phyloP scores from a whole-genome alignment of 2,113 vertebrate species.

The Passerina amoena region DNA sequence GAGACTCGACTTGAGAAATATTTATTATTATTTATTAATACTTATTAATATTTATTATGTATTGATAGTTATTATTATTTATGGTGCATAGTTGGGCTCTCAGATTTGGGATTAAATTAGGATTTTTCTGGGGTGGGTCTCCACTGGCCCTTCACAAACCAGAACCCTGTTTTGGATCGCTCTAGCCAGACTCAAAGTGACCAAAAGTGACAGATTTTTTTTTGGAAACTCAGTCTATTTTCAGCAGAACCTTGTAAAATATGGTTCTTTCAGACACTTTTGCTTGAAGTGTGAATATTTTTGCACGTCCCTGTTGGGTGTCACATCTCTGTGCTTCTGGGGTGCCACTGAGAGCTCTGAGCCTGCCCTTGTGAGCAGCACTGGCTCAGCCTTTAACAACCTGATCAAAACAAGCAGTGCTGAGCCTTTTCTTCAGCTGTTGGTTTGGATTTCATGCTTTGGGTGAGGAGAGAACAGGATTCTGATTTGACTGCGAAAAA shows the following conservation, averaged over 20 bases:
- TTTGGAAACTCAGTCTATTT: neutral
- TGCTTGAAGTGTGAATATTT: neutral
- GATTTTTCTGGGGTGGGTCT: neutral
- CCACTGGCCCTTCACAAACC: neutral
- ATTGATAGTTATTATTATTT: neutral
- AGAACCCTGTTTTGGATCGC: neutral
- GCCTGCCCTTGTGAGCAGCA: neutral
- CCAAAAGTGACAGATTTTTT: neutral
- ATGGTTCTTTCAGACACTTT: neutral
- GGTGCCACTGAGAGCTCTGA: neutral
- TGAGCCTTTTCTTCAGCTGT: neutral
- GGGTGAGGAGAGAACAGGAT: neutral
- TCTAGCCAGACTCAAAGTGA: neutral
- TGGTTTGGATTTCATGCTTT: constrained; percentile 7
- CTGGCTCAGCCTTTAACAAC: neutral
- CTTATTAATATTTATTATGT: neutral
- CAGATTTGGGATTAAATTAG: neutral
- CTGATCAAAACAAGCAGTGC: neutral
- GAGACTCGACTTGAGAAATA: neutral
- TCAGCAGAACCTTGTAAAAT: neutral
- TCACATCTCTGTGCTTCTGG: neutral
- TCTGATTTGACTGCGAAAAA: neutral
- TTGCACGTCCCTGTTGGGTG: neutral
- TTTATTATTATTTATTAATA: neutral
- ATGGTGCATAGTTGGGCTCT: rapidly evolving